Base-by-base conservation (phyloP, 2,888 invertebrate species). In the Epistrophe grossulariae region DNA sequence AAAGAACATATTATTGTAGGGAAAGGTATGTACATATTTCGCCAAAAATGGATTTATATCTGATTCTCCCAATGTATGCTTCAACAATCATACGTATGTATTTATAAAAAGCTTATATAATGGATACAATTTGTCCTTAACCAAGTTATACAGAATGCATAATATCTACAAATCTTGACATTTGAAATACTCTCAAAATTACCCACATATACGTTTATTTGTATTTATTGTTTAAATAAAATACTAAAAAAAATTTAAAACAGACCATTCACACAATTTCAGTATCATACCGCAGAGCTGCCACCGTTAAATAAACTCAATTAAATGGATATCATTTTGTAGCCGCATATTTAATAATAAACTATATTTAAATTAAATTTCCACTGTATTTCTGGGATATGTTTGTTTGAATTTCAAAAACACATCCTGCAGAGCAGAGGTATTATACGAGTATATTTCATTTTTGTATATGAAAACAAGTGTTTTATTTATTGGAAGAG, bases 341-440 rank as follows among this genome's bases (percentile, higher is more conserved):
- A 62, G 73, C 79, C 83, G 83, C 73, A 83, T 83, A 83, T 83
- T 83, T 74, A 83, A 83, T 79, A 83, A 79, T 70, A 73, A 55
- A 70, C 68, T 79, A 79, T 79, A 79, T 79, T 74, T 83, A 68
- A 83, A 78, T 83, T 72, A 68, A 68, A 62, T 73, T 66, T 73
- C 31, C 60, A 55, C 55, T 40, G 24, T 40, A 17, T 55, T n/a
- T n/a, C 17, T 52, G 40, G 19, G 40, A 50, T 68, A 38, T 70
- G 40, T 70, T 52, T 70, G 70, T 70, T 70, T 70, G 55, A 55
- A 40, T 55, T 55, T 55, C 40, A 55, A 70, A 55, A 70, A 43
- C 70, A 40, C 40, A 70, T 70, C 55, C 70, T 70, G 70, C 28
- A 9, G 55, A 55, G 71, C 45, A 8, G 15, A 1, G n/a, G 45